Evolutionary conservation across 2,888 invertebrate species (phyloP).

Genomic region (Hypena proboscidalis): DNA sequence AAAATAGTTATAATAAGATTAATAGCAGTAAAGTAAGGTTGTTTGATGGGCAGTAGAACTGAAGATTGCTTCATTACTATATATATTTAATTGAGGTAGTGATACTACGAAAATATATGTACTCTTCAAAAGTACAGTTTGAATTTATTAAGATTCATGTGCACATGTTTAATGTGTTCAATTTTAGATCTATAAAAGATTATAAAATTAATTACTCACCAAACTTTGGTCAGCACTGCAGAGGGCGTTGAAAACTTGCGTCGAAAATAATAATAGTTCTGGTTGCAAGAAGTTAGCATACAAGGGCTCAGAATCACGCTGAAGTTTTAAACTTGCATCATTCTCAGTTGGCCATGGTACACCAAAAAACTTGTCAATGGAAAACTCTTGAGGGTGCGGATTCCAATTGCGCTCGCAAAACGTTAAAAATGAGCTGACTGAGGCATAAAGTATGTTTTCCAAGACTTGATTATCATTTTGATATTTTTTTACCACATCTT

Average conservation of each 20-base stretch:
- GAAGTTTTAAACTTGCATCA: conserved; percentile 71
- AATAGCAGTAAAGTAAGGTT: too few relatives aligned
- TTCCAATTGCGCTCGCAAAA: conserved; percentile 94
- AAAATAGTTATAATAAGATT: not conserved
- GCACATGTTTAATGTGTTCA: too few relatives aligned
- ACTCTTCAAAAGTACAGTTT: too few relatives aligned
- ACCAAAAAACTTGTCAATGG: conserved; percentile 69
- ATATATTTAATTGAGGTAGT: too few relatives aligned
- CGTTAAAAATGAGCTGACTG: conserved; percentile 87
- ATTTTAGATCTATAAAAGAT: not conserved
- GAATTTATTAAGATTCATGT: too few relatives aligned
- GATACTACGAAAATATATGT: too few relatives aligned
- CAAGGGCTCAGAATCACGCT: conserved; percentile 88
- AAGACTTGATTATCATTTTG: conserved; percentile 43
- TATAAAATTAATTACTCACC: conserved; percentile 52
- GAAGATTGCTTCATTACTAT: too few relatives aligned
- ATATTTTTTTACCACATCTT: conserved; percentile 51
- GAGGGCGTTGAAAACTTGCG: conserved; percentile 67
- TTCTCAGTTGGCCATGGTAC: conserved; percentile 70
- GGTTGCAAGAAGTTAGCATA: conserved; percentile 87
- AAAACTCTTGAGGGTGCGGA: conserved; percentile 86
- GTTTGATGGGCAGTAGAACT: too few relatives aligned
- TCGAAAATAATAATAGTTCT: conserved; percentile 74
- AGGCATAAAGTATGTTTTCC: conserved; percentile 81
- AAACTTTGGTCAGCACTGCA: conserved; percentile 62